phyloP scores from a whole-genome alignment of 2,113 vertebrate species.

The Calidris pygmaea region DNA sequence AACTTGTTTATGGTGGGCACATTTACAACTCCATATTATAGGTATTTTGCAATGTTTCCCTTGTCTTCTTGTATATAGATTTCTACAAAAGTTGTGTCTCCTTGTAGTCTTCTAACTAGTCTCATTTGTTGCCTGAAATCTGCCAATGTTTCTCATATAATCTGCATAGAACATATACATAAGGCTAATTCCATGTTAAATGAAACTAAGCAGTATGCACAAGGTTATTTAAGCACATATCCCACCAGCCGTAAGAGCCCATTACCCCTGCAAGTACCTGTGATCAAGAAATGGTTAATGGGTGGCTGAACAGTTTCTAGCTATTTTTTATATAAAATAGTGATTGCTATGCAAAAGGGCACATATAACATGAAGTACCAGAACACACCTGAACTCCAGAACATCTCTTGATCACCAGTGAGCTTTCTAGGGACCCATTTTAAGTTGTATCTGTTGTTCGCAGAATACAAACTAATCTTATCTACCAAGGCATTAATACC shows the following conservation, averaged over 20 bases:
- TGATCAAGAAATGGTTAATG: background rate
- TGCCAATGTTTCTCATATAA: background rate
- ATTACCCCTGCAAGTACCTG: background rate
- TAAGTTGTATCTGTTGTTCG: accelerated
- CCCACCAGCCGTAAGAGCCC: background rate
- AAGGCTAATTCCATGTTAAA: background rate
- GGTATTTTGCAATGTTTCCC: background rate
- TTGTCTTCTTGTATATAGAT: background rate
- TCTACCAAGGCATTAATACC: background rate
- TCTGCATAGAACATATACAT: background rate
- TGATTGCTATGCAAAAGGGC: background rate
- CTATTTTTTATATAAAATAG: background rate
- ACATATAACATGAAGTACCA: background rate
- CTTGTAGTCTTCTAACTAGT: background rate
- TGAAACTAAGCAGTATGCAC: background rate
- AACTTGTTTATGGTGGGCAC: background rate
- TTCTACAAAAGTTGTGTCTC: background rate
- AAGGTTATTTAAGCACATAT: background rate
- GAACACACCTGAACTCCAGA: background rate
- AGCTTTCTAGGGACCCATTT: background rate
- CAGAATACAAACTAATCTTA: background rate
- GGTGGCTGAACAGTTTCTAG: background rate
- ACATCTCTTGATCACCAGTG: background rate
- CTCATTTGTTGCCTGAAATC: background rate
- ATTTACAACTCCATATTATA: background rate